Evolutionary conservation across 2,888 invertebrate genomes (phyloP), one percentile per base, ranked within the genome.

Genomic region (Trissoscelio sp.): DNA sequence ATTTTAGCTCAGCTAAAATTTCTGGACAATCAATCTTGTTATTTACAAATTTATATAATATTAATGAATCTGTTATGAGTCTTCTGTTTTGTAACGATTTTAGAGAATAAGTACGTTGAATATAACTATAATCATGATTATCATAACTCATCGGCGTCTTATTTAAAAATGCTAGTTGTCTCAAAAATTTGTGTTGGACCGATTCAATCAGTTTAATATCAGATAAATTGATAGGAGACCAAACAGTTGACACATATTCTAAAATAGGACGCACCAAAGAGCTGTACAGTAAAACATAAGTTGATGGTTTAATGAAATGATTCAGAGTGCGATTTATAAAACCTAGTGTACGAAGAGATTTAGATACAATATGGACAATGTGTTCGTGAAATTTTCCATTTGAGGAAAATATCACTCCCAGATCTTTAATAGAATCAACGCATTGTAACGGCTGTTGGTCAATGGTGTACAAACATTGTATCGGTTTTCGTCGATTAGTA

Each of bases 141-240:
- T n/a, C n/a, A n/a, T n/a, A n/a, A n/a, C n/a, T n/a, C n/a, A n/a
- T n/a, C n/a, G n/a, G n/a, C n/a, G n/a, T n/a, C n/a, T n/a, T n/a
- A n/a, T n/a, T n/a, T n/a, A n/a, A n/a, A n/a, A n/a, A 64, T 20
- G 48, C 64, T 12, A 64, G 12, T 11, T 31, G 14, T 12, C 64
- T 46, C 46, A 64, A 31, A 48, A 48, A 46, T 64, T 34, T 48
- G 20, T 44, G 64, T 34, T 64, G 64, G 20, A 64, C 48, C 11
- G 48, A 64, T 64, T 64, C 64, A n/a, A n/a, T n/a, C n/a, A n/a
- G n/a, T n/a, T 9, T 48, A 24, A 24, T 24, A 24, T 6, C 24
- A 6, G 6, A 24, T 24, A 24, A 3, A 24, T 3, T 37, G 37
- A 6, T 6, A 42, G 14, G 42, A 14, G 1, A 14, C 42, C 42